Conservation (phyloP, 2,888 invertebrate species). For the Callyntrura sp. region DNA sequence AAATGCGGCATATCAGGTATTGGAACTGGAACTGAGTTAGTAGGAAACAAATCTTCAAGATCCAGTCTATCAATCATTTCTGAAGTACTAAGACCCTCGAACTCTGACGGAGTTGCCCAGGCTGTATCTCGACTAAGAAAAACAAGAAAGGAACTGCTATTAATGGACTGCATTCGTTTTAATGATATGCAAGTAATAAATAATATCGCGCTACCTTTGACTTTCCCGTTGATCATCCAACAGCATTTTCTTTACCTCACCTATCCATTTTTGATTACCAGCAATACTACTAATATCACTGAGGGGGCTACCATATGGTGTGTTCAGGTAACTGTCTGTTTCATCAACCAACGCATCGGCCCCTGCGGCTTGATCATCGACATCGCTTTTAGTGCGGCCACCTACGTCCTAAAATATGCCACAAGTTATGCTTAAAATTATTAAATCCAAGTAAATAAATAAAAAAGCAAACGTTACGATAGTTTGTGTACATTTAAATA, state of each 20-base stretch:
- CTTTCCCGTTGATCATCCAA: conserved; percentile 70
- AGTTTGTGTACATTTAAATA: too few species aligned
- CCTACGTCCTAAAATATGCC: not conserved
- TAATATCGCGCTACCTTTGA: conserved; percentile 56
- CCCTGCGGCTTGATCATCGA: not conserved
- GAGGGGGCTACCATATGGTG: conserved; percentile 72
- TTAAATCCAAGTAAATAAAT: too few species aligned
- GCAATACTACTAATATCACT: conserved; percentile 65
- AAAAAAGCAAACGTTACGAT: too few species aligned
- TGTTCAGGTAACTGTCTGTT: conserved; percentile 59
- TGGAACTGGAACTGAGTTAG: not conserved
- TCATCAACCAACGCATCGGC: conserved; percentile 49
- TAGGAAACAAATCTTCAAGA: not conserved
- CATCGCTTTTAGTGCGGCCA: not conserved
- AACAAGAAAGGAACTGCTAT: not conserved
- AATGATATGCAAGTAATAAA: not conserved
- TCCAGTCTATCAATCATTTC: not conserved
- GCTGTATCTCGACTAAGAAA: conserved; percentile 65
- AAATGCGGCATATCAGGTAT: too few species aligned
- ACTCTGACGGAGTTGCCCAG: conserved; percentile 32
- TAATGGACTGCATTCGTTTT: not conserved
- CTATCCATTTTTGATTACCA: conserved; percentile 69
- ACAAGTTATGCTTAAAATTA: not conserved
- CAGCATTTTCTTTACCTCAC: conserved; percentile 73
- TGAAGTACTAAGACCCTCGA: not conserved